Base-by-base conservation (phyloP, 1,140 invertebrate genomes). In the Atta texana region DNA sequence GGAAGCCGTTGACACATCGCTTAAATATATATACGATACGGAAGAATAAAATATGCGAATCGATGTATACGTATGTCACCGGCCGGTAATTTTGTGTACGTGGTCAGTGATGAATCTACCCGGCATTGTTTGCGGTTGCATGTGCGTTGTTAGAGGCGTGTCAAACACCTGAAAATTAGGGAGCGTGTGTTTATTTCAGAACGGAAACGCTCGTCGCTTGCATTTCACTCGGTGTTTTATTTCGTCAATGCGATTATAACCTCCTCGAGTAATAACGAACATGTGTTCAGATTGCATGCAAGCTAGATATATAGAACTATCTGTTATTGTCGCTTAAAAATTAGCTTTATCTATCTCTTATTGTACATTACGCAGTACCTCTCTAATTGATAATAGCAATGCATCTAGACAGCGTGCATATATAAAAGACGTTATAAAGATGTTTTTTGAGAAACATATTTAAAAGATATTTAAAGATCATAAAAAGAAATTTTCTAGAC, bases 51-150 rank as follows among this genome's bases (percentile, higher is more conserved):
- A 87, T 77, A 39, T 71, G 75, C 57, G 6, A 89, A 66, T 49
- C 8, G 87, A 80, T 63, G 59, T 90, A 44, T 71, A 59, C 77
- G 82, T 87, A 88, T 91, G 77, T 90, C 78, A 76, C 90, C 90
- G 90, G 90, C 89, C 89, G 87, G 90, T 91, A 90, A 88, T 91
- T 88, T 90, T 91, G 89, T 91, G 78, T 91, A 91, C 90, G 90
- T 91, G 89, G 89, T 87, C 90, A 87, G 12, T 82, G 51, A 18
- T 72, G 63, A 21, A n/a, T 63, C 12, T 71, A 64, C 16, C 14
- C 18, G 34, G 78, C 16, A n/a, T 51, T 44, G 28, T 72, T 72
- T 59, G 18, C 76, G 49, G 14, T 18, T 68, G 21, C n/a, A 31
- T 59, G 24, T 21, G n/a, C n/a, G 16, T 21, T 75, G 57, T 24